Evolutionary conservation across 2,888 invertebrate species (phyloP), one percentile per base, ranked within the genome.

Genomic region (Pecten maximus): DNA sequence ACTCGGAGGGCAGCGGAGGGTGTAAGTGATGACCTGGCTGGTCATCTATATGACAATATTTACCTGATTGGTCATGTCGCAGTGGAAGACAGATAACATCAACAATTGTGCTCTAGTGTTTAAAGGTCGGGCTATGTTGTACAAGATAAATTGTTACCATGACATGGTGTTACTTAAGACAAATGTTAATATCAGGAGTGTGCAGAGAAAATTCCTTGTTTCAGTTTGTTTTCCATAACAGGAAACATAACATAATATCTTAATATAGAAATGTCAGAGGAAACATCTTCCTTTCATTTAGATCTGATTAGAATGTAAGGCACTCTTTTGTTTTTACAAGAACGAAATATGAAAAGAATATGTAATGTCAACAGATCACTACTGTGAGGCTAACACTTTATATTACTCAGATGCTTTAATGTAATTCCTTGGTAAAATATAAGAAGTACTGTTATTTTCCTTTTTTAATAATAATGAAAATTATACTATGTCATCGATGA

Each of bases 31-130:
- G 97, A 97, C 91, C 95, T 97, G 87, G 96, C 96, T 19, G 97
- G 97, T 40, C 97, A 97, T 94, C 95, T 97, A 89, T 97, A 97
- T 94, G 97, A 97, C 95, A 97, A 97, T 94, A 96, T 97, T 48
- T 97, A 97, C 94, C 95, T 97, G 74, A 95, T 97, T 40, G 97
- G 97, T 60, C 97, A 97, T 93, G 96, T 97, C 40, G 97, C 97
- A 1, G 90, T 93, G n/a, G 91, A 90, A 12, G 54, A 88, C 23
- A 87, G 50, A 28, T 89, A 88, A 89, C 88, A 90, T 23, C 40
- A 23, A 12, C 74, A 8, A 35, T 74, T 0, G 12, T 15, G 35
- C 12, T 74, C 28, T 35, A 74, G 35, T 35, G 35, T 74, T 74
- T 28, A 35, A 28, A 74, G 12, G 74, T 74, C 74, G 74, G 54